Conservation (phyloP, 2,797 vertebrate genomes). For the Trematomus bernacchii region DNA sequence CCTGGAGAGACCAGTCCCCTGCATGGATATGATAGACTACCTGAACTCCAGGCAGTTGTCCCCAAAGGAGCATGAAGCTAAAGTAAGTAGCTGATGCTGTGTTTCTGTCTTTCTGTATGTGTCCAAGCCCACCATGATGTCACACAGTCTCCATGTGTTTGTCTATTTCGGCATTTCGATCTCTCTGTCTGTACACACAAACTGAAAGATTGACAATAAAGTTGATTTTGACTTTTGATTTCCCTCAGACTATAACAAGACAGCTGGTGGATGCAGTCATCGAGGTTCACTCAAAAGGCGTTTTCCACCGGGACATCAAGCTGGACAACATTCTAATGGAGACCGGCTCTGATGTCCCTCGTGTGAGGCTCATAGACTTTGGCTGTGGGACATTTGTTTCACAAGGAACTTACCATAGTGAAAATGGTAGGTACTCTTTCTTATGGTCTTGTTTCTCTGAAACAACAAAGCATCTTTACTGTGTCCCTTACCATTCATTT, state of each 20-base stretch:
- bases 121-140: too few relatives aligned
- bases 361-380: slow-evolving; percentile 10
- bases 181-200: too few relatives aligned
- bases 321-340: slow-evolving; percentile 1
- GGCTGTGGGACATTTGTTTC: slow-evolving; percentile 5
- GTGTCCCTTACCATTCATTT: background rate
- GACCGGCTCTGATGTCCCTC: slow-evolving; percentile 2
- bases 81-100: slow-evolving; percentile 3
- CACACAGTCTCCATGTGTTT: background rate
- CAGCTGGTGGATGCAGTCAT: slow-evolving; percentile 2
- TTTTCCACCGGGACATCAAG: slow-evolving; percentile 16
- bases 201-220: too few relatives aligned
- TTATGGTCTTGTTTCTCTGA: background rate
- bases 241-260: background rate
- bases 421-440: background rate
- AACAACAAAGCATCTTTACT: background rate
- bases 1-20: slow-evolving; percentile 20
- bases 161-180: too few relatives aligned
- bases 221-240: background rate
- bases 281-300: slow-evolving; percentile 6
- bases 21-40: background rate
- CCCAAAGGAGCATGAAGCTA: background rate
- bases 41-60: background rate
- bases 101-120: background rate
- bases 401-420: background rate